Conservation (phyloP, 2,888 invertebrate species). For the Eupithecia vulgata region DNA sequence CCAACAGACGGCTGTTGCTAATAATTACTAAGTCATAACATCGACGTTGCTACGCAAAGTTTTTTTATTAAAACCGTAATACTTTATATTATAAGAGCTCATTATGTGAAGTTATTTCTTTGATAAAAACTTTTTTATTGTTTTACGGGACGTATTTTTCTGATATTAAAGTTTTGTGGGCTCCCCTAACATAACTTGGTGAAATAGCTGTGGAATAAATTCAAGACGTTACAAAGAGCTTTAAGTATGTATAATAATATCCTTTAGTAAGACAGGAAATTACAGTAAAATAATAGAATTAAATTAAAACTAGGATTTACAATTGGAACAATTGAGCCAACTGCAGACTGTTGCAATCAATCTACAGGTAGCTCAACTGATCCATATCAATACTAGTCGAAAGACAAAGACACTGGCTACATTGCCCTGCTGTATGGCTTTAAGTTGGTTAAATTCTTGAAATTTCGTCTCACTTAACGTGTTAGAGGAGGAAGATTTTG, state of each 20-base stretch:
- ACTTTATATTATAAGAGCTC: slow-evolving; percentile 16
- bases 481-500: too few species aligned
- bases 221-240: neutral
- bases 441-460: neutral
- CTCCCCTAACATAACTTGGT: neutral
- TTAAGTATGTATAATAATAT: too few species aligned
- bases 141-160: slow-evolving; percentile 15
- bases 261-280: too few species aligned
- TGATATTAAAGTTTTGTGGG: neutral
- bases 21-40: slow-evolving; percentile 49
- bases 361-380: too few species aligned
- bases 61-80: slow-evolving; percentile 31
- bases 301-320: too few species aligned
- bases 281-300: too few species aligned
- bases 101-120: slow-evolving; percentile 24
- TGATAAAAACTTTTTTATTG: slow-evolving; percentile 29
- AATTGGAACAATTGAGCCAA: too few species aligned
- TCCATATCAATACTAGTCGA: too few species aligned
- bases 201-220: slow-evolving; percentile 1
- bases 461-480: neutral
- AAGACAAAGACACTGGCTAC: too few species aligned
- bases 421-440: too few species aligned
- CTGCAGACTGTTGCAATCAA: too few species aligned
- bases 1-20: slow-evolving; percentile 39
- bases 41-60: slow-evolving; percentile 8